phyloP scores from a whole-genome alignment of 1,140 invertebrate genomes.

The Hyphantria cunea region DNA sequence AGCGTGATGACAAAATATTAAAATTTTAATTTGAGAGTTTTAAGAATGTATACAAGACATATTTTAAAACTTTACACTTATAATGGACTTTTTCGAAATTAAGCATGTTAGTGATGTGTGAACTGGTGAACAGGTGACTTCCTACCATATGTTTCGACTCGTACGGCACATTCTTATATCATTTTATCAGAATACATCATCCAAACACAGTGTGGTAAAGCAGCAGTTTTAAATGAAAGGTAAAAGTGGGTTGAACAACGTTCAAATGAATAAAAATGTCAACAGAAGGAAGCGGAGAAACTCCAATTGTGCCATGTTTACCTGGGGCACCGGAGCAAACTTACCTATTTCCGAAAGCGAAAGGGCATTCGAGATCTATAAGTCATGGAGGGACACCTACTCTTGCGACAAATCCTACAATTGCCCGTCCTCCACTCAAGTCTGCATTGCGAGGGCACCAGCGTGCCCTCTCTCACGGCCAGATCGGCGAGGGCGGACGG shows the following conservation, averaged over 20 bases:
- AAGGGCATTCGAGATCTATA: slow-evolving; percentile 88
- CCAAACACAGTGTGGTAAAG: slow-evolving; percentile 28
- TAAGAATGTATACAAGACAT: slow-evolving; percentile 30
- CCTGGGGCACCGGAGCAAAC: slow-evolving; percentile 82
- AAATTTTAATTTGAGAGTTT: slow-evolving; percentile 40
- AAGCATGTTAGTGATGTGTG: slow-evolving; percentile 62
- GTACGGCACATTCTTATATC: slow-evolving; percentile 46
- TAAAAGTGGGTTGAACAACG: slow-evolving; percentile 50
- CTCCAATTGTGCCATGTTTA: slow-evolving; percentile 70
- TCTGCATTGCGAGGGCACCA: slow-evolving; percentile 89
- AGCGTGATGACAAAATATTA: slow-evolving; percentile 56
- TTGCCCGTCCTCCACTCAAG: slow-evolving; percentile 82
- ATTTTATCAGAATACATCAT: slow-evolving; percentile 13
- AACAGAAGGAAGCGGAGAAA: slow-evolving; percentile 82
- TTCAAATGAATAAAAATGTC: slow-evolving; percentile 82
- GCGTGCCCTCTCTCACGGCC: slow-evolving; percentile 92
- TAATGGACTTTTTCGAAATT: slow-evolving; percentile 36
- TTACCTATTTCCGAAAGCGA: slow-evolving; percentile 82
- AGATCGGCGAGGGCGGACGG: slow-evolving; percentile 85
- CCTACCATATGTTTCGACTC: slow-evolving; percentile 73
- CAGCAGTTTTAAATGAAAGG: slow-evolving; percentile 71
- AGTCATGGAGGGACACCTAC: slow-evolving; percentile 88
- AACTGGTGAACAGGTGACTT: slow-evolving; percentile 72
- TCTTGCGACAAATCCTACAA: slow-evolving; percentile 76
- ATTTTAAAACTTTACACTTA: slow-evolving; percentile 22